Evolutionary conservation across 2,113 vertebrate species (phyloP).

Genomic region (Cyanoderma ruficeps): DNA sequence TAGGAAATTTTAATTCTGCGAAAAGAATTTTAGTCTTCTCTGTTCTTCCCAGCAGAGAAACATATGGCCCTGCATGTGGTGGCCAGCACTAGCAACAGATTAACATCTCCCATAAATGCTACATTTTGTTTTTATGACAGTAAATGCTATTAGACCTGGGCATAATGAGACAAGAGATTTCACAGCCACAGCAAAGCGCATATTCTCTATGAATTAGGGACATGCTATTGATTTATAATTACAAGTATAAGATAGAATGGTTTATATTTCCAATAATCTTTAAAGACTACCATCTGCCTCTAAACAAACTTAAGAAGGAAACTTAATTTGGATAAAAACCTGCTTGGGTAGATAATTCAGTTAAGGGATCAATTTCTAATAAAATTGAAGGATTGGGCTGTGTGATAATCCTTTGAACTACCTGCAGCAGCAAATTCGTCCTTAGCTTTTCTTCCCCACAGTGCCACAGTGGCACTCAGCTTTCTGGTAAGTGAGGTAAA

Average conservation of each 20-base stretch:
- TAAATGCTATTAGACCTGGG: conserved; percentile 6
- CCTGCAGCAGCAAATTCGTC: not conserved
- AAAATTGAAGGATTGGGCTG: conserved; percentile 11
- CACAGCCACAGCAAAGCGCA: not conserved
- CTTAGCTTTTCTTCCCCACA: not conserved
- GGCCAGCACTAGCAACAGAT: not conserved
- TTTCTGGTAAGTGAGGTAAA: not conserved
- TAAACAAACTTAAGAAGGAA: conserved; percentile 27
- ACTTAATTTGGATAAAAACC: conserved; percentile 52
- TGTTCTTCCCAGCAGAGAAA: not conserved
- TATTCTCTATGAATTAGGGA: not conserved
- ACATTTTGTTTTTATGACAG: not conserved
- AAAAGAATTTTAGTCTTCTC: not conserved
- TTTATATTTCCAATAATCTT: not conserved
- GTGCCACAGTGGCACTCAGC: not conserved
- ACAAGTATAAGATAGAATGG: not conserved
- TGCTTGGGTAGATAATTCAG: conserved; percentile 19
- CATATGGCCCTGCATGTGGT: not conserved
- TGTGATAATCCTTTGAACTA: conserved; percentile 21
- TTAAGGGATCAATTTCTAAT: conserved; percentile 57
- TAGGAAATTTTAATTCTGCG: not conserved
- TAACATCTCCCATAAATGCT: not conserved
- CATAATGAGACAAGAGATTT: not conserved
- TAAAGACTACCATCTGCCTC: conserved; percentile 36
- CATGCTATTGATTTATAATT: not conserved